Base-by-base conservation (phyloP, 2,797 vertebrate genomes). In the Stomatorhinus walkeri region DNA sequence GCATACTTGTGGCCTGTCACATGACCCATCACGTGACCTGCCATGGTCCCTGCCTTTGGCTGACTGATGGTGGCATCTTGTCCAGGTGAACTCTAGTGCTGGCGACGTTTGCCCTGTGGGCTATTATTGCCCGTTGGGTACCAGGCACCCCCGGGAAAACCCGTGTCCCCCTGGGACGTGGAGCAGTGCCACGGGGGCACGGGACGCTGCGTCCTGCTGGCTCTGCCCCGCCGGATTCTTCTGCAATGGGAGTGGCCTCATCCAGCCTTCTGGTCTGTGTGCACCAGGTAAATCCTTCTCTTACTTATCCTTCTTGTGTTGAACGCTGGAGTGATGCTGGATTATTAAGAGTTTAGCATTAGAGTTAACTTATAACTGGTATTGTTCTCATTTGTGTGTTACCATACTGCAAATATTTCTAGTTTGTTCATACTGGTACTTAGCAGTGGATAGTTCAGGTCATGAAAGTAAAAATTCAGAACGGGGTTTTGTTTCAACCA, bases 81-180 rank as follows among this genome's bases (percentile, higher is more conserved):
- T 48, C 51, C 91, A 98, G 98, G 92, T 97, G 8, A 94, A 93
- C 19, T 89, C 94, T 59, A 91, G 93, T 0, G 97, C 95, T 91
- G 97, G 97, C 9, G 95, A 95, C 8, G 90, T 97, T 49, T 99
- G 98, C 90, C 95, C 96, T 1, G 92, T 86, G 0, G 97, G 97
- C 0, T 95, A 96, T 89, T 93, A 96, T 87, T 99, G 97, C 90
- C 96, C 95, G 1, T 90, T 87, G 88, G 97, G 97, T 90, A 97
- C 97, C 0, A 91, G 90, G 52, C 91, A 94, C 86, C 93, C 96
- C 0, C 93, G 92, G 46, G 95, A 96, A 91, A 92, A 93, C 88
- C 96, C 97, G 0, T 99, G 98, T 88, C 96, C 97, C 5, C 79
- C 89, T 32, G 97, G 98, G 48, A 97, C 96, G 79, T 98, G 96